Evolutionary conservation across 2,797 vertebrate genomes (phyloP), one percentile per base, ranked within the genome.

Genomic region (Bovichtus variegatus): DNA sequence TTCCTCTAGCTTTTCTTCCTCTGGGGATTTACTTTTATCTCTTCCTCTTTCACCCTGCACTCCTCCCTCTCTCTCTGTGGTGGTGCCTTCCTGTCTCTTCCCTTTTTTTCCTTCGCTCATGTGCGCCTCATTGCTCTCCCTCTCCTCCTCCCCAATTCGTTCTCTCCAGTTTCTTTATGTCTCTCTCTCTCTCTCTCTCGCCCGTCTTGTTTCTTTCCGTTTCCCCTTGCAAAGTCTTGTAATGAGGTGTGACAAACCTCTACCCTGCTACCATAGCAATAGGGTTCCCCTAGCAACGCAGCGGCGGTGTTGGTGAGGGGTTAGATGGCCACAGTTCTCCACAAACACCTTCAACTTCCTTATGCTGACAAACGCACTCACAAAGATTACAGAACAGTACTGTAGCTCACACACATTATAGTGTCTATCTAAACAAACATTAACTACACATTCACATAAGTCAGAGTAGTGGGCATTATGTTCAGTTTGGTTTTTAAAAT

Each of bases 211-310:
- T 86, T 78, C 77, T 75, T 76, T 84, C 69, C 0, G 53, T 86
- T 85, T 85, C 57, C 49, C 47, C 47, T 47, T 1, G 51, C 82
- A 89, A 91, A 93, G 89, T 91, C 88, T 90, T 79, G 84, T 91
- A 93, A 94, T 89, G 91, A 94, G 90, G 89, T 91, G 90, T 93
- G 90, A 94, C 88, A 91, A 89, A 91, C 89, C 86, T 89, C 84
- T 82, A 85, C 71, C 83, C 81, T 76, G 91, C 93, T 94, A 78
- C 92, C 92, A 93, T 93, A 89, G 92, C 90, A 87, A 92, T 92
- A 87, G 59, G 82, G 87, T 93, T 92, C 78, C 91, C 88, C 49
- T 94, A 87, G 91, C 89, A 94, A 95, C 88, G 9, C 76, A 46
- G 81, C 68, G 21, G 71, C n/a, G 46, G 60, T 54, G 81, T 68